phyloP scores from a whole-genome alignment of 2,797 vertebrate species.

The Dendrocincla tyrannina region DNA sequence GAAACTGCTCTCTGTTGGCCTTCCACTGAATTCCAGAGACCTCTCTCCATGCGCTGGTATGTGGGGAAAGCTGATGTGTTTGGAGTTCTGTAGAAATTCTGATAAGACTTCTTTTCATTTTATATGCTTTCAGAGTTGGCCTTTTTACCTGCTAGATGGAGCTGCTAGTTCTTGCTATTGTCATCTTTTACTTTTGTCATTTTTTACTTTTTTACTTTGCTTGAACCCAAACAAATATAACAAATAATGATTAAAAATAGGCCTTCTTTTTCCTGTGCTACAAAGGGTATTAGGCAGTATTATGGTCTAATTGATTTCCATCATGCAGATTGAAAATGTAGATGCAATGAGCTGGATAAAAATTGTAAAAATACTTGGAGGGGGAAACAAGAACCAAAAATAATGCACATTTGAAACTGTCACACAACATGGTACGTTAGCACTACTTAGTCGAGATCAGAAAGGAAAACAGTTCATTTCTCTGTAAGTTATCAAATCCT shows the following conservation, averaged over 20 bases:
- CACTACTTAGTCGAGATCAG: slow-evolving; percentile 66
- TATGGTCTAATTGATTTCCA: neutral
- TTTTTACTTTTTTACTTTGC: neutral
- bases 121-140: neutral
- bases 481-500: slow-evolving; percentile 74
- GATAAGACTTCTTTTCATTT: neutral
- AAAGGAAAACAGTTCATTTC: slow-evolving; percentile 77
- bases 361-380: neutral
- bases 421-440: slow-evolving; percentile 21
- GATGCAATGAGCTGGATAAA: neutral
- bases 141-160: neutral
- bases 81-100: neutral
- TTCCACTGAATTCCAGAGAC: neutral
- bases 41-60: neutral
- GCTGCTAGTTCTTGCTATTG: neutral
- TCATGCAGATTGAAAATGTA: neutral
- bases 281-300: neutral
- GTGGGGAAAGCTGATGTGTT: neutral
- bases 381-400: neutral
- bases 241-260: neutral
- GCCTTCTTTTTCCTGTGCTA: neutral
- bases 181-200: no score
- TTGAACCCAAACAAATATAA: neutral
- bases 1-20: neutral
- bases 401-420: slow-evolving; percentile 39